A percentile compares a stretch with the other conserved stretches of the same genome.
These are phyloP conservation scores for Ascaphus truei DNA, from an alignment of 2,113 vertebrate species.

Conservation along the genomic window DNA sequence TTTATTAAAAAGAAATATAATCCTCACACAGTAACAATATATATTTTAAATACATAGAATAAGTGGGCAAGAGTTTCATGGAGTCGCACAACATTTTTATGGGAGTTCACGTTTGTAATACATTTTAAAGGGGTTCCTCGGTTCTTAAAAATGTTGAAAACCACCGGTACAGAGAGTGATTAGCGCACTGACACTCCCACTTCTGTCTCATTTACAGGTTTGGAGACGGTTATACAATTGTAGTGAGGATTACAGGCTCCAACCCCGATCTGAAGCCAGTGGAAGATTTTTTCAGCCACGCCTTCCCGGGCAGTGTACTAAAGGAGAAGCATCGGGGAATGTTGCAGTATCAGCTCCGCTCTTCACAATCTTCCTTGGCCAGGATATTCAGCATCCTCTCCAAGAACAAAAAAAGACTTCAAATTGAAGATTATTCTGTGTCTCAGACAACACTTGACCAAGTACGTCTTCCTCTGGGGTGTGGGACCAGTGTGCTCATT, in stretches of 20 bases:
- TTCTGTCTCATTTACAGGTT: slow-evolving; percentile 67
- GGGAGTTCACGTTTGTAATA: no score
- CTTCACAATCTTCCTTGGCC: slow-evolving; percentile 79
- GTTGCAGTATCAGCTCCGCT: slow-evolving; percentile 94
- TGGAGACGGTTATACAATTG: slow-evolving; percentile 94
- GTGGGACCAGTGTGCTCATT: no score
- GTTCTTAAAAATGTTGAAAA: no score
- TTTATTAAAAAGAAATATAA: no score
- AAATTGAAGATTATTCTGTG: slow-evolving; percentile 95
- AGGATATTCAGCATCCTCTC: slow-evolving; percentile 93
- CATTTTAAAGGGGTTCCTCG: no score
- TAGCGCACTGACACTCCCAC: neutral
- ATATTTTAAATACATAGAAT: no score
- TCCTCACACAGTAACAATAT: no score
- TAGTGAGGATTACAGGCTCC: slow-evolving; percentile 83
- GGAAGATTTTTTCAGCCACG: slow-evolving; percentile 87
- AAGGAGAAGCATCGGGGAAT: slow-evolving; percentile 94
- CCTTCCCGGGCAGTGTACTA: slow-evolving; percentile 85
- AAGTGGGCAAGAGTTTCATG: no score
- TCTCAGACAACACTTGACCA: slow-evolving; percentile 98
- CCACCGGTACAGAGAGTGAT: neutral
- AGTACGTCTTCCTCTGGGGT: slow-evolving; percentile 66
- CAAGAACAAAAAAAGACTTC: slow-evolving; percentile 81
- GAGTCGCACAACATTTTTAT: no score
- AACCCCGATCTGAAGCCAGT: slow-evolving; percentile 84